These are phyloP conservation scores for Onychomys leucogaster DNA, from an alignment of 2,797 vertebrate genomes.

Conservation along the genomic window DNA sequence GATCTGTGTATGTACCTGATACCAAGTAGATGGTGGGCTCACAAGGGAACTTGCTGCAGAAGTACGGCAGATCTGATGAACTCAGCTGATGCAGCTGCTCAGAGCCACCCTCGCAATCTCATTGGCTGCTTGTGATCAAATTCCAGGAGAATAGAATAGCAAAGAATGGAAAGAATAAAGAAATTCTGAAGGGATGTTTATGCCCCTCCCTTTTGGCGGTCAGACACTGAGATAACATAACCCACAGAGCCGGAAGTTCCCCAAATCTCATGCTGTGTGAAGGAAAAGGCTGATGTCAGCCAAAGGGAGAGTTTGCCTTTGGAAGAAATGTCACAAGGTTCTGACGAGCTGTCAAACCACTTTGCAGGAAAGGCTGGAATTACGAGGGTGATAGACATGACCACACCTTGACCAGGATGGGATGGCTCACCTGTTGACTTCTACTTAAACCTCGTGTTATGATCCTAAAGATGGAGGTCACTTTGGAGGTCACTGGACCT, in stretches of 20 bases:
- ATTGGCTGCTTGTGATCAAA: rapidly evolving
- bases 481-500: not conserved
- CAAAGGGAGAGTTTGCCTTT: not conserved
- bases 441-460: not conserved
- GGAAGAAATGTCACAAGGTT: not conserved
- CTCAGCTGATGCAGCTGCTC: not conserved
- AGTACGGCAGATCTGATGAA: not conserved
- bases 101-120: not conserved
- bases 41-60: not conserved
- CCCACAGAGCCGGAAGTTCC: not conserved
- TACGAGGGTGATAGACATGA: not conserved
- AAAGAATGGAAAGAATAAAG: not conserved
- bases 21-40: not conserved
- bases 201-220: not conserved
- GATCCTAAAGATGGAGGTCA: not conserved
- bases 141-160: not conserved
- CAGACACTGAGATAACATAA: not conserved
- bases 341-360: not conserved
- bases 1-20: not conserved
- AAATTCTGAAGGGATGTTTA: not conserved
- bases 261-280: not conserved
- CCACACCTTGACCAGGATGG: not conserved
- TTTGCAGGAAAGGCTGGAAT: not conserved
- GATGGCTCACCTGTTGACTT: not conserved
- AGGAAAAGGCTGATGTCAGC: not conserved